Base-by-base conservation (phyloP, 2,888 invertebrate genomes). In the Eupithecia exiguata region DNA sequence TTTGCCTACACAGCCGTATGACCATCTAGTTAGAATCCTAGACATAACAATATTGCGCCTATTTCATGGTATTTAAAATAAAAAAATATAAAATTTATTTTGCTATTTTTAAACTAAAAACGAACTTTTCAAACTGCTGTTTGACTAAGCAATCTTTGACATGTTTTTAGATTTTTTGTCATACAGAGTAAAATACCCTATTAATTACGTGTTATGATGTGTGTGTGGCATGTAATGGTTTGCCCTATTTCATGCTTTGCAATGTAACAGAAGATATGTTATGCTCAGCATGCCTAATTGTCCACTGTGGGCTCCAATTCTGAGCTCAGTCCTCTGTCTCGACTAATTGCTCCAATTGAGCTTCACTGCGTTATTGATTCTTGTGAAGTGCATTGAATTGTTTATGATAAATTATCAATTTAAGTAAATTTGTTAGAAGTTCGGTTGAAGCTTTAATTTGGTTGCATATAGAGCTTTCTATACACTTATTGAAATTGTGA, bases 331-430 rank as follows among this genome's bases (percentile, higher is more conserved):
- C 66, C 40, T 66, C 70, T 70, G 63, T 53, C 73, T 65, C 68
- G 36, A 66, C 68, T 72, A 68, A 76, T 76, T 73, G 75, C 38
- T 67, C 49, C n/a, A 76, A 73, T 73, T 73, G 71, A 69, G 69
- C 69, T 53, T 71, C 65, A 63, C 63, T 73, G 68, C 46, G 46
- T 67, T 76, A 70, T 72, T 76, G 66, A 70, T 65, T 61, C 70
- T 40, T 40, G 65, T 65, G 40, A 21, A 67, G 68, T 40, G 67
- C 49, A 62, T 46, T 68, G 46, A 68, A 67, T 62, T 30, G 62
- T 62, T 30, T 35, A 62, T 35, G 30, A 16, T 18, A 6, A 18
- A 35, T 35, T 2, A 30, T 35, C 5, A 35, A 35, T 35, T 35
- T 7, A 1, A 62, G 9, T 35, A 58, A 58, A 58, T 58, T 58